Conservation (phyloP, 2,113 vertebrate species). For the Telmatochromis brichardi region DNA sequence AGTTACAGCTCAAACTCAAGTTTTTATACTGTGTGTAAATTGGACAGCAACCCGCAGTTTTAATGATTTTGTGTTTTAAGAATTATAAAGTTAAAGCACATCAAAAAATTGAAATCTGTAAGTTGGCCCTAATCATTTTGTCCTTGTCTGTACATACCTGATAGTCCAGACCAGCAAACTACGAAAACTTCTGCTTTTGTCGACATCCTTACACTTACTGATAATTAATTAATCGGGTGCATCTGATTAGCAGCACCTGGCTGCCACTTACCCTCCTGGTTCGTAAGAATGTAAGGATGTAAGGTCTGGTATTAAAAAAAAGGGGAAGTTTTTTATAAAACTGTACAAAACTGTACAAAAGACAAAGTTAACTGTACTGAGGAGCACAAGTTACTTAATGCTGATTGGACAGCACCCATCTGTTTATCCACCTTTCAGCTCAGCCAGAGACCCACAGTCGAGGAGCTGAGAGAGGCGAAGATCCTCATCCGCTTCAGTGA, state of each 20-base stretch:
- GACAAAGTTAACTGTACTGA: neutral
- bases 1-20: neutral
- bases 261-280: neutral
- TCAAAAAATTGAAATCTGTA: neutral
- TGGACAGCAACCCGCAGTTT: neutral
- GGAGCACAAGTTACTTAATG: neutral
- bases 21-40: neutral
- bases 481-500: constrained; percentile 98
- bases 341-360: neutral
- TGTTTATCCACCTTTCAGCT: constrained; percentile 67
- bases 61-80: neutral
- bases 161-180: neutral
- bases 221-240: neutral
- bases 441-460: constrained; percentile 94
- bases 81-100: neutral
- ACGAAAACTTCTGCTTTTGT: neutral
- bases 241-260: neutral
- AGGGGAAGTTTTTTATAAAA: neutral
- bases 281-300: neutral
- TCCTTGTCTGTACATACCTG: neutral
- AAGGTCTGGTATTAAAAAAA: neutral
- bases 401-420: neutral
- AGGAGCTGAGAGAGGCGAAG: constrained; percentile 92
- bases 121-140: neutral
- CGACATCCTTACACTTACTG: neutral